These are phyloP conservation scores for Archivesica marissinica DNA, from an alignment of 1,140 invertebrate species.

Conservation along the genomic window DNA sequence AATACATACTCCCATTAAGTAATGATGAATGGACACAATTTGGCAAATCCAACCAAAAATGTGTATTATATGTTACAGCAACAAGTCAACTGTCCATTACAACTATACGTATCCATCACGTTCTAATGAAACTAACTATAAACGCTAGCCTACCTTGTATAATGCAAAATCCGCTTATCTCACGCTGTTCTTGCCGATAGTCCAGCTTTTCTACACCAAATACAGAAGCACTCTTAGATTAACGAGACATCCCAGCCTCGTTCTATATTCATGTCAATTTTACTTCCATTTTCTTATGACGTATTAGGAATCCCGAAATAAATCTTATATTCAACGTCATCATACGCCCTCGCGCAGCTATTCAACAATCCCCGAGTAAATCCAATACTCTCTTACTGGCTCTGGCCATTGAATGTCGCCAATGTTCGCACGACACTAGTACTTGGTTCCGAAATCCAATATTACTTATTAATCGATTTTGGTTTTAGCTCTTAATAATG, in stretches of 20 bases:
- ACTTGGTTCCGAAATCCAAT: conserved; percentile 17
- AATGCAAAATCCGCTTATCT: no score
- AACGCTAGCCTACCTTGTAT: no score
- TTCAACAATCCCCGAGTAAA: conserved; percentile 8
- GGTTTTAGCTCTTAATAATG: no score
- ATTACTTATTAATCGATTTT: conserved; percentile 13
- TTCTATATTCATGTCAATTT: conserved; percentile 30
- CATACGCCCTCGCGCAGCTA: conserved; percentile 24
- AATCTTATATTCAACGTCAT: conserved; percentile 16
- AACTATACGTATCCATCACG: no score
- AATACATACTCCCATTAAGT: no score
- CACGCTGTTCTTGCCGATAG: no score
- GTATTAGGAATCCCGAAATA: conserved; percentile 26
- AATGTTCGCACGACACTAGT: neutral
- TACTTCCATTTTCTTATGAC: conserved; percentile 15
- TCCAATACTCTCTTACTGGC: neutral
- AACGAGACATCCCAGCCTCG: conserved; percentile 11
- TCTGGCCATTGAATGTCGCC: neutral
- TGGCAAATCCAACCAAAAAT: no score
- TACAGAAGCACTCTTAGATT: neutral
- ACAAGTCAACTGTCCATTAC: no score
- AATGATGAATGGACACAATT: no score
- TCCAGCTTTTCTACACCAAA: no score
- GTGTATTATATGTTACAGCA: no score
- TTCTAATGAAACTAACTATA: no score